phyloP scores from a whole-genome alignment of 1,140 invertebrate species.

The Tetragnatha versicolor region DNA sequence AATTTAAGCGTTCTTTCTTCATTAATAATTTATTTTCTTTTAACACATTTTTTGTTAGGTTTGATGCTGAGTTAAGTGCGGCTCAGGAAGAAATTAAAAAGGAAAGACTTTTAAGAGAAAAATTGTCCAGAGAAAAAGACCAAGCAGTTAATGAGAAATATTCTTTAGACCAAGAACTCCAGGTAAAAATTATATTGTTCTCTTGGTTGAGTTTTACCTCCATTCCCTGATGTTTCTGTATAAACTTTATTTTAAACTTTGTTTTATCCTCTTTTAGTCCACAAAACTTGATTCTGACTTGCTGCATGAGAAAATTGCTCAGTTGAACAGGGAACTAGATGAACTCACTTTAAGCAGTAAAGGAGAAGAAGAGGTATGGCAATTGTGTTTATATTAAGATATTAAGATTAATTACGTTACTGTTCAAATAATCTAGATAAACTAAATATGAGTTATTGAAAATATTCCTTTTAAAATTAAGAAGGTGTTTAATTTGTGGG shows the following conservation, averaged over 20 bases:
- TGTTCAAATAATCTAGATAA: too few species aligned
- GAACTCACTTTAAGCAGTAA: conserved; percentile 81
- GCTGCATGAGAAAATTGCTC: conserved; percentile 81
- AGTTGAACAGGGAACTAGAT: conserved; percentile 81
- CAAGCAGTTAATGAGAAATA: conserved; percentile 83
- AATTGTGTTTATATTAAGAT: too few species aligned
- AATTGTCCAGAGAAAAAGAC: conserved; percentile 83
- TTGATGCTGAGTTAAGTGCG: conserved; percentile 85
- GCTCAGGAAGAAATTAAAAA: conserved; percentile 83
- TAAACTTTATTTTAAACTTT: background rate
- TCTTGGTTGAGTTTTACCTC: background rate
- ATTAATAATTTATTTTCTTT: too few species aligned
- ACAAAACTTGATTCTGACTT: conserved; percentile 84
- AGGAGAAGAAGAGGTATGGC: conserved; percentile 81
- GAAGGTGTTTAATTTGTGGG: too few species aligned
- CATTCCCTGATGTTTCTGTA: background rate
- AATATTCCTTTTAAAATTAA: too few species aligned
- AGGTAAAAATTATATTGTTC: conserved; percentile 69
- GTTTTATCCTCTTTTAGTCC: conserved; percentile 70
- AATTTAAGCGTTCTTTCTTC: too few species aligned
- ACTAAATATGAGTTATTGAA: too few species aligned
- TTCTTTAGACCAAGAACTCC: conserved; percentile 81
- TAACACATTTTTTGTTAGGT: conserved; percentile 71
- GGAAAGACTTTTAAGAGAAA: conserved; percentile 78
- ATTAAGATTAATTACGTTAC: too few species aligned